These are phyloP conservation scores for Scolopax bukidnonensis DNA, from an alignment of 2,797 vertebrate genomes.

Conservation along the genomic window DNA sequence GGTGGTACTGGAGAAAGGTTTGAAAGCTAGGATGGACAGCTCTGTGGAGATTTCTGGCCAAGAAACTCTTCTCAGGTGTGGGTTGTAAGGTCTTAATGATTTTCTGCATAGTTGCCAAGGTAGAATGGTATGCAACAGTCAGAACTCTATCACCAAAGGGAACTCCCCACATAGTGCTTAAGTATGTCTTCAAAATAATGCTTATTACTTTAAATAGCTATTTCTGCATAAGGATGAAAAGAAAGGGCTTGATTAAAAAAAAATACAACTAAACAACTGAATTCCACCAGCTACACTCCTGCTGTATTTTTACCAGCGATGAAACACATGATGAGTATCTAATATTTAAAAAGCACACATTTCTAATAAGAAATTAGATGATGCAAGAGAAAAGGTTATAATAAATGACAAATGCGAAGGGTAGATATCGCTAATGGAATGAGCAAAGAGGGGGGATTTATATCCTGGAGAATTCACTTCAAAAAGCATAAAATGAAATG, in stretches of 20 bases:
- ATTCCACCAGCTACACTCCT: not conserved
- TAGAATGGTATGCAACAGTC: not conserved
- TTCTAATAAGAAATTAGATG: not conserved
- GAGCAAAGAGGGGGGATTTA: not conserved
- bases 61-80: not conserved
- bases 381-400: not conserved
- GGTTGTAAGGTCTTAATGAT: not conserved
- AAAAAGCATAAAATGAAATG: conserved; percentile 23
- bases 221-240: not conserved
- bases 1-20: not conserved
- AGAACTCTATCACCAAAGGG: not conserved
- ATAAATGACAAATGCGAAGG: not conserved
- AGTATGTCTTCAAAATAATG: not conserved
- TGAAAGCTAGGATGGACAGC: not conserved
- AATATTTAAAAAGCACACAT: not conserved
- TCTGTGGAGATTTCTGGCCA: not conserved
- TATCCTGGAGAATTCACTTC: conserved; percentile 9
- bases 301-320: not conserved
- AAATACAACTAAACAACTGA: not conserved
- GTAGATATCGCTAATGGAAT: not conserved
- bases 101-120: not conserved
- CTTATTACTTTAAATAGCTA: not conserved
- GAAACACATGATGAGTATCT: not conserved
- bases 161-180: not conserved
- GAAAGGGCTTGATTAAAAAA: not conserved